Base-by-base conservation (phyloP, 2,888 invertebrate genomes). In the Conomelus anceps region DNA sequence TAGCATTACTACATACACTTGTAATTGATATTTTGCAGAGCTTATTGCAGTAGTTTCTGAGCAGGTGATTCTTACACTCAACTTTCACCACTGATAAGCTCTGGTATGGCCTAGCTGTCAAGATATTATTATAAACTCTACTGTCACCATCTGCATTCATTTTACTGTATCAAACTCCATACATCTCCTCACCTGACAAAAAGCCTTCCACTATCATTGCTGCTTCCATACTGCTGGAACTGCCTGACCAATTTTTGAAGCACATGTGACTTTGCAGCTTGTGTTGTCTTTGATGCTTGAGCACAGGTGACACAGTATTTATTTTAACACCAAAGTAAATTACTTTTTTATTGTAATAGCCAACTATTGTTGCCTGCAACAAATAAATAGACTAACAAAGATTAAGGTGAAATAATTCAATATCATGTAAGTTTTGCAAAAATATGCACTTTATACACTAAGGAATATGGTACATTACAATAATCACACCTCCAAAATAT, bases 61-160 rank as follows among this genome's bases (percentile, higher is more conserved):
- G 89, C n/a, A 90, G 41, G 22, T 89, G 90, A 89, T 90, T 91
- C 22, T 89, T 87, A 88, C 90, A 90, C 84, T 90, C 90, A 26
- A 90, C 89, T 84, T 91, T 91, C 26, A 90, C 87, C 1, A 89
- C 90, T 17, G 90, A 85, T 20, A 26, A 26, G 26, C 86, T 24
- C 0, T 88, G 89, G 87, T 92, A 91, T 22, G 91, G 91, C 86
- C 90, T 86, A 6, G 85, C 84, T 29, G 89, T 63, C 22, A 88
- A 22, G n/a, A 90, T 84, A n/a, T 86, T 88, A 23, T 89, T 89
- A n/a, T n/a, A n/a, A n/a, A n/a, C n/a, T n/a, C n/a, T n/a, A n/a
- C n/a, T 90, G 41, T 90, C 90, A 22, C 90, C 90, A 87, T 91
- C 89, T 20, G 29, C 90, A 41, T 90, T 88, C 29, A 91, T 11